Conservation (phyloP, 2,888 invertebrate genomes). For the Dicyrtoma fusca region DNA sequence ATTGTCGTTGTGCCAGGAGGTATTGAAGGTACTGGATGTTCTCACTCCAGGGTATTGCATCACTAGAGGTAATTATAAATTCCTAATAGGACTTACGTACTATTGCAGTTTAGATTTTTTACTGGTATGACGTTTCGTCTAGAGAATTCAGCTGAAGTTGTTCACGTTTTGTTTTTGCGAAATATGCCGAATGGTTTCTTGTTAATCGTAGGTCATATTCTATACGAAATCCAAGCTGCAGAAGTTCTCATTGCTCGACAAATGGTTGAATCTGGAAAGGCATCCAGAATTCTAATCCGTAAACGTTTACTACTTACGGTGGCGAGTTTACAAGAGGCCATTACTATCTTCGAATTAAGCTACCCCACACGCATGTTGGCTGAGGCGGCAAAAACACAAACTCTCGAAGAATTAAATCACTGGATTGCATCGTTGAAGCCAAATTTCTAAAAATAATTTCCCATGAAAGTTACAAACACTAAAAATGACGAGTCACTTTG, state of each 20-base stretch:
- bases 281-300: conserved; percentile 45
- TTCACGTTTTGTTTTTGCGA: too few species aligned
- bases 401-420: conserved; percentile 46
- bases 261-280: conserved; percentile 46
- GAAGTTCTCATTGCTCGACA: conserved; percentile 49
- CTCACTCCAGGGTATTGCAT: conserved; percentile 53
- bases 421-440: conserved; percentile 43
- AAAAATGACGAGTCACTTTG: too few species aligned
- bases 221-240: conserved; percentile 55
- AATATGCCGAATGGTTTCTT: too few species aligned
- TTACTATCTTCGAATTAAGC: conserved; percentile 51
- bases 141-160: too few species aligned
- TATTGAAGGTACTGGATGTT: conserved; percentile 50
- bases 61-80: conserved; percentile 51
- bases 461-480: too few species aligned
- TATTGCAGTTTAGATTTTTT: too few species aligned
- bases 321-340: conserved; percentile 49
- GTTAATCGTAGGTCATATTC: conserved; percentile 32
- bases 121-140: too few species aligned
- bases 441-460: conserved; percentile 30
- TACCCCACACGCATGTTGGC: conserved; percentile 49
- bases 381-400: conserved; percentile 47
- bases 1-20: conserved; percentile 48
- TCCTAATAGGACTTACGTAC: too few species aligned
- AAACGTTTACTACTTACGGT: conserved; percentile 43